Evolutionary conservation across 2,797 vertebrate genomes (phyloP), one percentile per base, ranked within the genome.

Genomic region (Astyanax mexicanus): DNA sequence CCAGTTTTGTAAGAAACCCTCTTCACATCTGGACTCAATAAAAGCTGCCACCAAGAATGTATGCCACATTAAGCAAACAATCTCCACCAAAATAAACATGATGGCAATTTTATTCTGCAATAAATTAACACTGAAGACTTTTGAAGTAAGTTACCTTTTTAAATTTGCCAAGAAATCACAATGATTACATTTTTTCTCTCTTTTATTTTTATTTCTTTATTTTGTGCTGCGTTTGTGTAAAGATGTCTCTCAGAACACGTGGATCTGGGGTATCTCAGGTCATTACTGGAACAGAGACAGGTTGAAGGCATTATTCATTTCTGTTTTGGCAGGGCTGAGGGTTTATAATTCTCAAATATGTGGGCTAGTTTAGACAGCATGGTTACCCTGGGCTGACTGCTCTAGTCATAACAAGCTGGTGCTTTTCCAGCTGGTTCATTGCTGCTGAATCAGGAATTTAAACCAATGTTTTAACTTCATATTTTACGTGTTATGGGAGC

Each of bases 211-310:
- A 6, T 10, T 57, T 29, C 57, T 15, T 29, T 4, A 29, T 12
- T 57, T 57, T 15, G 29, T 1, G 51, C 25, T 1, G 23, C 0
- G 27, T 10, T 4, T 29, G 8, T 3, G 21, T 12, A 32, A 21
- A 3, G 58, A 12, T 2, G n/a, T 61, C n/a, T 35, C 13, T 38
- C 15, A 47, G 44, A 10, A 35, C 38, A 12, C 13, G 11, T n/a
- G 12, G n/a, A 15, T 52, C 1, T 52, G 32, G 25, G 2, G 32
- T 27, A 6, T 61, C 15, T 77, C 60, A 77, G 49, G 27, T 65
- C 68, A 77, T 77, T 5, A 65, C 75, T 77, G 67, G 15, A 71
- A 64, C 37, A 77, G n/a, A 64, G 25, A 49, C 52, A 44, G 51
- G 32, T 32, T 9, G 32, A 10, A 42, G 7, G 21, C 4, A 25